Evolutionary conservation across 2,797 vertebrate genomes (phyloP).

Genomic region (Eulemur mongoz): DNA sequence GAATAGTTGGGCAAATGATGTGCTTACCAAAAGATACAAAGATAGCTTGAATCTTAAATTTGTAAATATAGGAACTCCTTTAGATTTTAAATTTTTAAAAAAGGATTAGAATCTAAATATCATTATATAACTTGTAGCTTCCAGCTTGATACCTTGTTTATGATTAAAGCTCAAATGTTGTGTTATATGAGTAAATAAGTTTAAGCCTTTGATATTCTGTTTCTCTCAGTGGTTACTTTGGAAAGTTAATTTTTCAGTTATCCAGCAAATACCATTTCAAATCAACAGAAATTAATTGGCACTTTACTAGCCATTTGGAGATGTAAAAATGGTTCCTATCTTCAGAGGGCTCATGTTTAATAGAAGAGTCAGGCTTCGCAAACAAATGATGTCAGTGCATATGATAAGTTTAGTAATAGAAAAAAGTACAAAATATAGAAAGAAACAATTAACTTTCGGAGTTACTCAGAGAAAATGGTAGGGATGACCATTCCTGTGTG

Average conservation of each 20-base stretch:
- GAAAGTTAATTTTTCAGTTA: neutral
- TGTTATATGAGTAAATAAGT: neutral
- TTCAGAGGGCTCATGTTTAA: neutral
- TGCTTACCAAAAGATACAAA: neutral
- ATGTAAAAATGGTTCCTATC: neutral
- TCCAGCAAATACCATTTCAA: neutral
- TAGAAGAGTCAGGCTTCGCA: neutral
- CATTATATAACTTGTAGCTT: neutral
- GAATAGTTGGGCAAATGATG: neutral
- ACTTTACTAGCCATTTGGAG: neutral
- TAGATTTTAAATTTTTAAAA: conserved; percentile 9
- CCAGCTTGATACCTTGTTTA: neutral
- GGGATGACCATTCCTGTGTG: neutral
- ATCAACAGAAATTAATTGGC: neutral
- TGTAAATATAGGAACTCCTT: conserved; percentile 9
- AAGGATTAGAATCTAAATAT: neutral
- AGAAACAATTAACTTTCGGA: neutral
- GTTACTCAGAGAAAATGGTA: neutral
- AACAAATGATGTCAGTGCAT: neutral
- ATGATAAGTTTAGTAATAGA: neutral
- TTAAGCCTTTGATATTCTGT: neutral
- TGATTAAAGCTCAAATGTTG: conserved; percentile 19
- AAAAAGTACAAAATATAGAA: neutral
- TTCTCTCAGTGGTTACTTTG: neutral
- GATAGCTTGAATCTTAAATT: neutral